Base-by-base conservation (phyloP, 2,888 invertebrate species). In the Ectobius pallidus region DNA sequence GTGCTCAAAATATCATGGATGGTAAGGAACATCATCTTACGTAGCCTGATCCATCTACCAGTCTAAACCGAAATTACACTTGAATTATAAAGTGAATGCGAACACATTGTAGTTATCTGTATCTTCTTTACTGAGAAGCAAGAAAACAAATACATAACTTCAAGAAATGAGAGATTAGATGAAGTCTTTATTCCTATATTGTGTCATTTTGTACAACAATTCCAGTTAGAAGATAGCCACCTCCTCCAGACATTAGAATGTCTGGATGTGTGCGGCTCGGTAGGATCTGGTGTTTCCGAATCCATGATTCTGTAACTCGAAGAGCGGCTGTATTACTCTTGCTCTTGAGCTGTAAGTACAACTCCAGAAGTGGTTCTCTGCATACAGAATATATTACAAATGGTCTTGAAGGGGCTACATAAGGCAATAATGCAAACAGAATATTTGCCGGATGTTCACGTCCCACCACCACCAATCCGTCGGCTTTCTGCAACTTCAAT, bases 261-360 rank as follows among this genome's bases (percentile, higher is more conserved):
- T 94, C 92, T 1, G 99, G 99, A 86, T 99, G 99, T 20, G 98
- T 98, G 81, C 99, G 88, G 77, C 94, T 91, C 1, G 93, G 91
- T 75, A 96, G 84, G 34, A 96, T 91, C 88, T 98, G 98, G 86
- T 96, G 96, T 78, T 91, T 90, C 77, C 97, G 87, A 82, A 95
- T 85, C 90, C 97, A 98, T 79, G 93, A 95, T 77, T 93, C 93
- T 49, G 91, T 90, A 11, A 99, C 83, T 81, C 90, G 90, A 49
- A 98, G 83, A 79, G 91, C 91, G 11, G 94, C 88, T 20, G 93
- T 89, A 80, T 90, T 89, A 72, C 87, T 86, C 69, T 88, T 85
- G 71, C 90, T 87, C 81, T 94, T 95, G 70, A 99, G 83, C 78
- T 90, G 88, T 70, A 90, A 85, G 81, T 93, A 97, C 73, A 95